Evolutionary conservation across 1,140 invertebrate genomes (phyloP).

Genomic region (Drosophila biarmipes): DNA sequence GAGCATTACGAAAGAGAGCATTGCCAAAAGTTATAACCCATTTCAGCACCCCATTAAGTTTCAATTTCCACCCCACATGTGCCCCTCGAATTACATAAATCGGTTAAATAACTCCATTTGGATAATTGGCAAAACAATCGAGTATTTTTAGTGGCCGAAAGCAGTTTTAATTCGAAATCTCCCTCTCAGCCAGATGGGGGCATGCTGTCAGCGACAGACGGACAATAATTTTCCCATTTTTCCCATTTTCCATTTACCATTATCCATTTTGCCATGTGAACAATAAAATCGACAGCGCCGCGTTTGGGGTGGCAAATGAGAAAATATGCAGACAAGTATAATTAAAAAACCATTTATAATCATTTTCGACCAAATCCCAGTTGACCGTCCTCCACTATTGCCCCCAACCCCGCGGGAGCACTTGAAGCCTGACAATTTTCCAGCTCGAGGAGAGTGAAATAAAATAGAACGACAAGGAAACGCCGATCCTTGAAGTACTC

Average conservation of each 20-base stretch:
- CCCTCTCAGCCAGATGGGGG: constrained; percentile 3
- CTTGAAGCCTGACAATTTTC: constrained; percentile 42
- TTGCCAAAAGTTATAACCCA: too few species aligned
- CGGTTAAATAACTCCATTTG: constrained; percentile 3
- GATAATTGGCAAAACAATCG: constrained; percentile 21
- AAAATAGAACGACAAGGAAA: background rate
- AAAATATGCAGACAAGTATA: constrained; percentile 60
- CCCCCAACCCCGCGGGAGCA: constrained; percentile 14
- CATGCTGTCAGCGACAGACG: constrained; percentile 26
- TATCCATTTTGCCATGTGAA: constrained; percentile 15
- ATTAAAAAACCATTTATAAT: constrained; percentile 75
- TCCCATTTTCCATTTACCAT: constrained; percentile 11
- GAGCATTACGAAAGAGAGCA: too few species aligned
- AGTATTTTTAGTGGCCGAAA: constrained; percentile 25
- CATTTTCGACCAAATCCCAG: constrained; percentile 56
- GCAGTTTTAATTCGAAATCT: constrained; percentile 20
- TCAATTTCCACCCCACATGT: background rate
- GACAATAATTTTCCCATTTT: constrained; percentile 32
- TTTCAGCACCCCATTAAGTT: too few species aligned
- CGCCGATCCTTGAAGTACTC: background rate
- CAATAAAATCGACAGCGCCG: constrained; percentile 20
- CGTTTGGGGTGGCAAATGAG: constrained; percentile 31
- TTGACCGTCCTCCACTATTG: constrained; percentile 30
- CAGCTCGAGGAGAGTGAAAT: constrained; percentile 12
- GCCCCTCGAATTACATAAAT: constrained; percentile 4